A percentile compares a stretch with the other conserved stretches of the same genome.
Conservation (phyloP, 2,113 vertebrate species). For the Rhinolophus ferrumequinum region DNA sequence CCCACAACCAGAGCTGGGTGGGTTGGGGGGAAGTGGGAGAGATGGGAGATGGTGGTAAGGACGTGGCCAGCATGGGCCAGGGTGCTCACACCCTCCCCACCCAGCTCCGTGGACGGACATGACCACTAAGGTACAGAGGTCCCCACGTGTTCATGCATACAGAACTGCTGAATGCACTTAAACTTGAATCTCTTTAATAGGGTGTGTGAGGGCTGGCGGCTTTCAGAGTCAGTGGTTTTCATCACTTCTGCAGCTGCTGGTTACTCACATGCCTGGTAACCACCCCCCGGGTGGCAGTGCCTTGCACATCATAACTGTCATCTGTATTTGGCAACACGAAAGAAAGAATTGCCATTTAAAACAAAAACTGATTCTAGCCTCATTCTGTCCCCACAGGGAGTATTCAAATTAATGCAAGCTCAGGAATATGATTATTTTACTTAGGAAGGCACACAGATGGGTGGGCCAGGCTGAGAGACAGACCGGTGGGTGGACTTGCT, state of each 20-base stretch:
- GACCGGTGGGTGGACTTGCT: background rate
- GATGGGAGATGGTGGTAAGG: background rate
- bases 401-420: background rate
- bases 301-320: background rate
- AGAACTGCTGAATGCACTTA: background rate
- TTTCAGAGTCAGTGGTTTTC: background rate
- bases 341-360: constrained; percentile 20
- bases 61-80: rapidly evolving
- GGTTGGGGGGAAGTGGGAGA: too few relatives aligned
- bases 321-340: constrained; percentile 15
- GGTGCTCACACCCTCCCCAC: background rate
- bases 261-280: background rate
- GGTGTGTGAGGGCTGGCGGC: too few relatives aligned
- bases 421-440: background rate
- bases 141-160: background rate
- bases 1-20: background rate
- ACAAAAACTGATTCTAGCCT: constrained; percentile 35
- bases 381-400: background rate
- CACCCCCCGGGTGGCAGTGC: background rate
- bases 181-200: background rate
- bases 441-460: background rate
- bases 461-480: background rate
- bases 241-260: background rate
- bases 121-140: background rate
- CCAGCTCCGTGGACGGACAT: background rate